phyloP scores from a whole-genome alignment of 2,113 vertebrate genomes.

The Alosa alosa region DNA sequence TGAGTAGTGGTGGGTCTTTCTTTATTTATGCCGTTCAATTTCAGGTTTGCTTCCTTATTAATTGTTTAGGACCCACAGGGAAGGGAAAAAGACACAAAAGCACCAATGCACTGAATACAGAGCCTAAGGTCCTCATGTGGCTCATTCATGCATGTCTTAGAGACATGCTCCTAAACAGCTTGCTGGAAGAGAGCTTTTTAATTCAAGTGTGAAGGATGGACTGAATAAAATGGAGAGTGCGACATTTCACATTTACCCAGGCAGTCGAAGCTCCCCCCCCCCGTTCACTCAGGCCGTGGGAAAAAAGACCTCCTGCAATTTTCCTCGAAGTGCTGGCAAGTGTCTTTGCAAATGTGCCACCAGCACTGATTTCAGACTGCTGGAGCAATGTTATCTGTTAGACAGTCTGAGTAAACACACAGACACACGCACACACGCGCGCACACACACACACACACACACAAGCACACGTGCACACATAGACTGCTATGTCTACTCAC shows the following conservation, averaged over 20 bases:
- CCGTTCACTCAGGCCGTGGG: background rate
- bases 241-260: background rate
- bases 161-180: background rate
- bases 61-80: background rate
- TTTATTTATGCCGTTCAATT: background rate
- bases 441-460: background rate
- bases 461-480: background rate
- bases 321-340: slow-evolving; percentile 47
- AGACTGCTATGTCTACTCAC: slow-evolving; percentile 31
- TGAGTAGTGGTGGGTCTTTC: background rate
- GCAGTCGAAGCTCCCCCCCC: background rate
- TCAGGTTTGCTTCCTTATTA: background rate
- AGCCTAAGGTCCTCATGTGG: no score
- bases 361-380: slow-evolving; percentile 38
- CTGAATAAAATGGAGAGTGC: background rate
- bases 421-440: background rate
- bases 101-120: no score
- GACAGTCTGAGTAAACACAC: slow-evolving; percentile 52
- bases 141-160: background rate
- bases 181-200: background rate
- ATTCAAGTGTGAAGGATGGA: background rate
- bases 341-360: slow-evolving; percentile 18
- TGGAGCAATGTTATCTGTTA: slow-evolving; percentile 44
- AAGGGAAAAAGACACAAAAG: background rate
- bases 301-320: slow-evolving; percentile 7